Percentiles rank a stretch among this genome's conserved stretches.
phyloP scores from a whole-genome alignment of 2,888 invertebrate species.

The Volucella zonaria region DNA sequence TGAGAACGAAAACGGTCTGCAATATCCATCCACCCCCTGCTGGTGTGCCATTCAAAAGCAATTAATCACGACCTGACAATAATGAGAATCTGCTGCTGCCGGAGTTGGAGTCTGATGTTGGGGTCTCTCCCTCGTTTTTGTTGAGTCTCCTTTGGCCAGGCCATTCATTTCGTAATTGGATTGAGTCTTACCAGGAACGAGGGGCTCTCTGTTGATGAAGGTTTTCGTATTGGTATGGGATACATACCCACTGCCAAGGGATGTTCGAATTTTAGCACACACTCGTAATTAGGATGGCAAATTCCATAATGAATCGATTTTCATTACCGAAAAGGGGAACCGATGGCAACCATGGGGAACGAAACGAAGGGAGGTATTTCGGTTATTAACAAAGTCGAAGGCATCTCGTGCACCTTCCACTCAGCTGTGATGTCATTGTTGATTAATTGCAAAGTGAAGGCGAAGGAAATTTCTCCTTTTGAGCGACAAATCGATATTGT shows the following conservation, averaged over 20 bases:
- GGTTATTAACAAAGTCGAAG: slow-evolving; percentile 28
- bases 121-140: background rate
- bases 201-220: slow-evolving; percentile 45
- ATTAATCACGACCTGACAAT: slow-evolving; percentile 78
- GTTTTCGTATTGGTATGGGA: slow-evolving; percentile 22
- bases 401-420: slow-evolving; percentile 1
- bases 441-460: slow-evolving; percentile 56
- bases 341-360: too few species aligned
- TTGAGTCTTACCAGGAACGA: slow-evolving; percentile 33
- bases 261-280: slow-evolving; percentile 16
- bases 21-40: slow-evolving; percentile 23
- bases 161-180: slow-evolving; percentile 58
- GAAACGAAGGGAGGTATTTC: background rate
- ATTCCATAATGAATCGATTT: slow-evolving; percentile 35
- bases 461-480: background rate
- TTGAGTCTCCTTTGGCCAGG: slow-evolving; percentile 8
- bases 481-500: slow-evolving; percentile 48
- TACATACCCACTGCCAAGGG: slow-evolving; percentile 30
- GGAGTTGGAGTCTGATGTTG: background rate
- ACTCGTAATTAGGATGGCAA: slow-evolving; percentile 46
- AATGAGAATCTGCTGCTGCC: slow-evolving; percentile 74
- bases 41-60: slow-evolving; percentile 74
- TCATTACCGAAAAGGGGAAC: background rate
- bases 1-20: slow-evolving; percentile 3
- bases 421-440: slow-evolving; percentile 53